These are phyloP conservation scores for Erebia palarica DNA, from an alignment of 2,888 invertebrate species.

Conservation along the genomic window DNA sequence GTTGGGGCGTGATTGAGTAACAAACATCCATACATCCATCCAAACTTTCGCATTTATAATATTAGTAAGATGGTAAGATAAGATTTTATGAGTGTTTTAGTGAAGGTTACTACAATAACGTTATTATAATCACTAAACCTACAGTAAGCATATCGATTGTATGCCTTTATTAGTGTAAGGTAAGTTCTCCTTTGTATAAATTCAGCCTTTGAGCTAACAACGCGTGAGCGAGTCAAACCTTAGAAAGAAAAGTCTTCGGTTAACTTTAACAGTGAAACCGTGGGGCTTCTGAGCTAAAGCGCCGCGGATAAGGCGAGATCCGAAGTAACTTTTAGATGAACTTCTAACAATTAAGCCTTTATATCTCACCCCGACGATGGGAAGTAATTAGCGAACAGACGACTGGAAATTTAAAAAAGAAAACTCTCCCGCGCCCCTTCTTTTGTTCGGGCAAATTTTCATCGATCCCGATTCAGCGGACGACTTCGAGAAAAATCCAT, in stretches of 20 bases:
- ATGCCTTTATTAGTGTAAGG: background rate
- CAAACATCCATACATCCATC: too few species aligned
- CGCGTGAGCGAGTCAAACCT: slow-evolving; percentile 23
- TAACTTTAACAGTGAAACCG: slow-evolving; percentile 35
- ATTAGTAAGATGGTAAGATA: too few species aligned
- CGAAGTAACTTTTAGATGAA: slow-evolving; percentile 57
- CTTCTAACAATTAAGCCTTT: slow-evolving; percentile 74
- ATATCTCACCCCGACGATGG: slow-evolving; percentile 66
- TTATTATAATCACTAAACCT: too few species aligned
- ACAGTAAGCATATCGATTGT: background rate
- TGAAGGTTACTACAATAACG: too few species aligned
- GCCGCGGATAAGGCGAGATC: slow-evolving; percentile 52
- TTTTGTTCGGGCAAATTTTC: slow-evolving; percentile 55
- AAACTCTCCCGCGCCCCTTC: slow-evolving; percentile 54
- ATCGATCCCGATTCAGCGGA: slow-evolving; percentile 52
- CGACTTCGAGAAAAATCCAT: slow-evolving; percentile 58
- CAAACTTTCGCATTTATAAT: too few species aligned
- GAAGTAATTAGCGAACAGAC: slow-evolving; percentile 70
- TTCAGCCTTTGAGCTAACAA: background rate
- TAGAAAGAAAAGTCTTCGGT: slow-evolving; percentile 36
- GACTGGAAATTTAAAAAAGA: slow-evolving; percentile 54
- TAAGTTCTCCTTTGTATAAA: background rate
- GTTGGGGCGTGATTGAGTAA: too few species aligned
- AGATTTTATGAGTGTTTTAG: too few species aligned
- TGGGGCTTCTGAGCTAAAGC: slow-evolving; percentile 48